These are phyloP conservation scores for Agrilus mali DNA, from an alignment of 2,888 invertebrate species.

Conservation along the genomic window DNA sequence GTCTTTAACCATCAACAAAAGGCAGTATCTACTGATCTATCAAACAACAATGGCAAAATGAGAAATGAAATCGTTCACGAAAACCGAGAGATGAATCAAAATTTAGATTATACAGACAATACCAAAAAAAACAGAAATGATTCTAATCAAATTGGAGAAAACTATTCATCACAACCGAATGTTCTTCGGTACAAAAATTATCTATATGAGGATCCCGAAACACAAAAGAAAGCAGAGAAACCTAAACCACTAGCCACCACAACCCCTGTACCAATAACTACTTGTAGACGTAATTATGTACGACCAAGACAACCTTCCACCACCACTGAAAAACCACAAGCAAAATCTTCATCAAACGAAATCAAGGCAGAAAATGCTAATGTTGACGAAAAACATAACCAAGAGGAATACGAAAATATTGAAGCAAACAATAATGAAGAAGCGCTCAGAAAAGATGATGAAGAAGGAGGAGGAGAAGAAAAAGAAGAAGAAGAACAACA, in stretches of 20 bases:
- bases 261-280: conserved; percentile 18
- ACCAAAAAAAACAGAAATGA: neutral
- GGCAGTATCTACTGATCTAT: too few species aligned
- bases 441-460: neutral
- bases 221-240: conserved; percentile 2
- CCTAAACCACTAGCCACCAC: conserved; percentile 2
- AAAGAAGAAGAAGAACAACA: conserved; percentile 1
- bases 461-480: too few species aligned
- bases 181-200: too few species aligned
- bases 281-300: conserved; percentile 21
- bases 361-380: conserved; percentile 5
- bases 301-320: conserved; percentile 24
- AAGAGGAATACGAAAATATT: neutral
- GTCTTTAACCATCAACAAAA: too few species aligned
- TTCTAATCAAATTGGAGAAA: too few species aligned
- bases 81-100: conserved; percentile 19
- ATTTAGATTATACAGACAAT: conserved; percentile 21
- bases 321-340: neutral
- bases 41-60: too few species aligned
- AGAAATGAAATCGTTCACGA: too few species aligned
- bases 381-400: conserved; percentile 1
- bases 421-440: neutral
- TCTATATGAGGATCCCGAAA: neutral
- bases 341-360: conserved; percentile 4
- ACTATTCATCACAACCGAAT: too few species aligned